These are phyloP conservation scores for Grapholita molesta DNA, from an alignment of 1,140 invertebrate species.

Conservation along the genomic window DNA sequence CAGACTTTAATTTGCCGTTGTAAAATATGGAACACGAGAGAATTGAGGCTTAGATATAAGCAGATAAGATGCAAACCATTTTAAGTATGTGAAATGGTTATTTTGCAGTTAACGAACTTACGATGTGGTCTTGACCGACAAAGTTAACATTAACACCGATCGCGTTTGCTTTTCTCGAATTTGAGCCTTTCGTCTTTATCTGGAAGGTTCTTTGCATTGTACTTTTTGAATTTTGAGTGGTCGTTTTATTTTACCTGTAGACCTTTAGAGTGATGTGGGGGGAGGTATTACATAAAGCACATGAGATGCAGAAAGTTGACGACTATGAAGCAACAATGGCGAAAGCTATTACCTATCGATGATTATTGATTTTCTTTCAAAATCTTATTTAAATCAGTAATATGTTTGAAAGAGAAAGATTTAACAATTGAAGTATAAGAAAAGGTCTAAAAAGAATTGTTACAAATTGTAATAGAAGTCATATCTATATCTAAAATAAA, in stretches of 20 bases:
- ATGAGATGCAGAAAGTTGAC: conserved; percentile 45
- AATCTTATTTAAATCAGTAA: background rate
- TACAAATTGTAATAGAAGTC: no score
- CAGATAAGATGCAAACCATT: background rate
- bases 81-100: background rate
- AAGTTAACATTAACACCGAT: conserved; percentile 2
- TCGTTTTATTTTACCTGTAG: conserved; percentile 1
- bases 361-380: conserved; percentile 22
- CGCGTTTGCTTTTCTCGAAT: background rate
- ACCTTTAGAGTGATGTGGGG: conserved; percentile 24
- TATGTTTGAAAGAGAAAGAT: background rate
- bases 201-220: background rate
- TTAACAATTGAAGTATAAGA: no score
- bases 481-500: no score
- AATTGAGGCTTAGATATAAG: background rate
- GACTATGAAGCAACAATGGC: conserved; percentile 46
- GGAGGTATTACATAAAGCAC: conserved; percentile 61
- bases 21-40: background rate
- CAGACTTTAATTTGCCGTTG: background rate
- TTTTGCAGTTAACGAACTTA: background rate
- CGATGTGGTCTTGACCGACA: conserved; percentile 17
- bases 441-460: no score
- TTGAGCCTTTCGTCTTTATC: background rate
- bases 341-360: conserved; percentile 45
- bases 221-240: background rate